Evolutionary conservation across 1,140 invertebrate species (phyloP), one percentile per base, ranked within the genome.

Genomic region (Macrobrachium rosenbergii): DNA sequence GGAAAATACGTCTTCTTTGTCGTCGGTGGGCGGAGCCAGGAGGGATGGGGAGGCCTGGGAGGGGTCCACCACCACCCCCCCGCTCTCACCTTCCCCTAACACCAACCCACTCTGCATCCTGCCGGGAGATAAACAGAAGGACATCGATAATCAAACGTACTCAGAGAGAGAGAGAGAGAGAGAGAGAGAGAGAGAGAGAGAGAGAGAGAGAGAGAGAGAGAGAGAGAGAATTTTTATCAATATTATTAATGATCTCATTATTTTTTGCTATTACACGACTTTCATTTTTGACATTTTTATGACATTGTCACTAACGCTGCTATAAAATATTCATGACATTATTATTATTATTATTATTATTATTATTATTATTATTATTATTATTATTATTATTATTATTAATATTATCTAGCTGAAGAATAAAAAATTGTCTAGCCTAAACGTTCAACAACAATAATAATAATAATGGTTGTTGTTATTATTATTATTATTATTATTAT

Each of bases 1-100:
- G 60, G 72, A 83, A 73, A 83, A 83, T 23, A 76, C 82, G 19
- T 83, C 82, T 17, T 83, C 82, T 73, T 83, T 83, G 58, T 83
- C 82, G 37, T 83, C 64, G 16, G 72, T 76, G 72, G 21, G 69
- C 14, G 82, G 69, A 2, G 58, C 59, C 58, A 83, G 72, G 73
- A 83, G 59, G 59, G 82, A 83, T 69, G 82, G 82, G 72, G 82
- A 58, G 69, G 82, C 43, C 19, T 73, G 82, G 19, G 69, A 37
- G 17, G 69, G 23, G 52, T 83, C 82, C 69, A 83, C 82, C 69
- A 83, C 23, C 72, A 83, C 82, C 23, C 62, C 80, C 79, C 79
- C 80, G 0, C 6, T 37, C 45, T 60, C 77, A 52, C 77, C 77
- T 60, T 62, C 77, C 19, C 82, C 72, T 5, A 37, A 23, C 69